A percentile compares a stretch with the other conserved stretches of the same genome.
Evolutionary conservation across 92 coral and sea anemone genomes (phyloP).

Genomic region (Parazoanthus darwini): DNA sequence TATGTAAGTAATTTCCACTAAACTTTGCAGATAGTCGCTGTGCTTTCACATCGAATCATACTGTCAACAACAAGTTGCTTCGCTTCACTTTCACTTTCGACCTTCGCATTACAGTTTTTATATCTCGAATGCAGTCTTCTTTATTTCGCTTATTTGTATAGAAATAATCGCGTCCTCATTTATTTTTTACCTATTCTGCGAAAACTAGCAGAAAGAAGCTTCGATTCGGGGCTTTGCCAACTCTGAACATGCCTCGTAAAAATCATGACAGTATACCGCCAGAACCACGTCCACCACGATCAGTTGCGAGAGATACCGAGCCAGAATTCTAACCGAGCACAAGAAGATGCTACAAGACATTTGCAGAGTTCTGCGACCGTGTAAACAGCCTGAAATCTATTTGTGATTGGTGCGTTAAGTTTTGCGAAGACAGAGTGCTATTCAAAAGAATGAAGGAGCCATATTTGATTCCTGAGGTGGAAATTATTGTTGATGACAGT

Average conservation of each 20-base stretch:
- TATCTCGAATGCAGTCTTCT: neutral
- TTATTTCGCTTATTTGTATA: neutral
- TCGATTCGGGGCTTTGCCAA: slow-evolving; percentile 52
- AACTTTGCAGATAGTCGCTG: neutral
- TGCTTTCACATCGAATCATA: neutral
- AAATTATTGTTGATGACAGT: slow-evolving; percentile 62
- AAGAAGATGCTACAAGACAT: slow-evolving; percentile 50
- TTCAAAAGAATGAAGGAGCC: slow-evolving; percentile 50
- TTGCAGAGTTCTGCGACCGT: slow-evolving; percentile 56
- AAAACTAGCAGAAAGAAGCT: slow-evolving; percentile 40
- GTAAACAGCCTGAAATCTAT: neutral
- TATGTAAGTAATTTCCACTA: slow-evolving; percentile 6
- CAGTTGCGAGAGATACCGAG: slow-evolving; percentile 51
- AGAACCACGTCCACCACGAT: slow-evolving; percentile 53
- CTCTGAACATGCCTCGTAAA: slow-evolving; percentile 49
- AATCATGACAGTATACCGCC: slow-evolving; percentile 49
- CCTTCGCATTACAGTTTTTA: neutral
- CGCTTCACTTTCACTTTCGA: too few relatives aligned
- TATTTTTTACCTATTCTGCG: slow-evolving; percentile 36
- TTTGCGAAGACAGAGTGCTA: slow-evolving; percentile 28
- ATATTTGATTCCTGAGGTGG: slow-evolving; percentile 55
- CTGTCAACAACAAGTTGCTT: neutral
- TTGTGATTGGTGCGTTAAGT: slow-evolving; percentile 55
- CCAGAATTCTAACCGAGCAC: slow-evolving; percentile 32
- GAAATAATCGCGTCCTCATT: neutral